Percentiles rank a stretch among this genome's conserved stretches.
phyloP scores from a whole-genome alignment of 1,140 invertebrate genomes.

The Augochlora pura region DNA sequence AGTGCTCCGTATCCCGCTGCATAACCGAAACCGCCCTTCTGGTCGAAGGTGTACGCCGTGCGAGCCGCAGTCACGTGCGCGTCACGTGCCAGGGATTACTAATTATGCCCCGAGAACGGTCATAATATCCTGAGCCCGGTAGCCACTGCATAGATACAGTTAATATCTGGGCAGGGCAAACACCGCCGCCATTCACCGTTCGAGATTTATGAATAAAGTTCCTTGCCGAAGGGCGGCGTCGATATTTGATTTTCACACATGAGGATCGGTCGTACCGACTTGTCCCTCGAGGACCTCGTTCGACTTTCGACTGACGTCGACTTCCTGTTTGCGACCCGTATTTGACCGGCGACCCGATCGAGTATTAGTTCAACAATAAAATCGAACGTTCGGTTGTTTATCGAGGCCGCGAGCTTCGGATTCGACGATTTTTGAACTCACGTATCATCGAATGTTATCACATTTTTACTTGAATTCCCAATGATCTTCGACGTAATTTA shows the following conservation, averaged over 20 bases:
- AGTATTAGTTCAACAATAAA: not conserved
- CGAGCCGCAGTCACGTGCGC: slow-evolving; percentile 70
- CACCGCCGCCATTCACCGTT: slow-evolving; percentile 65
- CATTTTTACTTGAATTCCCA: too few relatives aligned
- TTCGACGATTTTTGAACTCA: too few relatives aligned
- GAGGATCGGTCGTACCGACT: slow-evolving; percentile 38
- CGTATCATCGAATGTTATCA: too few relatives aligned
- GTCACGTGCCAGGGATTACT: slow-evolving; percentile 77
- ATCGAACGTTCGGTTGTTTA: too few relatives aligned
- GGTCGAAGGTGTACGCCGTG: slow-evolving; percentile 53
- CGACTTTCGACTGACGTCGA: not conserved
- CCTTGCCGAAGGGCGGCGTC: slow-evolving; percentile 56
- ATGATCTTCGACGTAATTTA: too few relatives aligned
- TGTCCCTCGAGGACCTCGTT: not conserved
- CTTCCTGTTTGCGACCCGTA: not conserved
- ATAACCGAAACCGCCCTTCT: slow-evolving; percentile 45
- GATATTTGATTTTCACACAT: slow-evolving; percentile 79
- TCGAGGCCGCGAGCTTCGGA: too few relatives aligned
- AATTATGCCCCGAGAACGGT: slow-evolving; percentile 77
- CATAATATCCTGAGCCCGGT: slow-evolving; percentile 75
- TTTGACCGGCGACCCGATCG: not conserved
- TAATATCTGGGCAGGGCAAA: slow-evolving; percentile 76
- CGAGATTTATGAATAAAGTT: slow-evolving; percentile 70
- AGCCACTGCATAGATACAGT: slow-evolving; percentile 74
- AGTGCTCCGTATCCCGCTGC: not conserved